Percentiles rank a stretch among this genome's conserved stretches.
These are phyloP conservation scores for Enteromius treurensis DNA, from an alignment of 2,797 vertebrate genomes.

Conservation along the genomic window DNA sequence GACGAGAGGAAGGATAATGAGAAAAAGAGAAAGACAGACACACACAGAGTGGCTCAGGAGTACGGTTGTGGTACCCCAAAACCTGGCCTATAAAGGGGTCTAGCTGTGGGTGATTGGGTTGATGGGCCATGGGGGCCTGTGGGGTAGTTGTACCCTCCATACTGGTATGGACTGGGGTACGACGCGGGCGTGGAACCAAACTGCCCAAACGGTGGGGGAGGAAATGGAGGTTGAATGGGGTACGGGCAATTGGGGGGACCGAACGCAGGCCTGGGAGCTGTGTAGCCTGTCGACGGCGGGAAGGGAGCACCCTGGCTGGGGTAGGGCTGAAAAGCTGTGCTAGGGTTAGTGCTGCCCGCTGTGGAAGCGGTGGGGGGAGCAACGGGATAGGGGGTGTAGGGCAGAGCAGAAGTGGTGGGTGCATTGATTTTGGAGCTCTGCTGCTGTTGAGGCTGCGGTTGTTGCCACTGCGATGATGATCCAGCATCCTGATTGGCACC, in stretches of 20 bases:
- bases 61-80: constrained; percentile 80
- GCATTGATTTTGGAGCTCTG: constrained; percentile 63
- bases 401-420: constrained; percentile 64
- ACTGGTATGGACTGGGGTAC: constrained; percentile 75
- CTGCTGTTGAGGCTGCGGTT: constrained; percentile 66
- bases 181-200: constrained; percentile 70
- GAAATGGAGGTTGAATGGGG: constrained; percentile 80
- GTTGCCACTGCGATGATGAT: constrained; percentile 70
- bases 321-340: constrained; percentile 75
- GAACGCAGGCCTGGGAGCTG: constrained; percentile 68
- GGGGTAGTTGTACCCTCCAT: constrained; percentile 77
- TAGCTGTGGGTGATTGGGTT: constrained; percentile 75
- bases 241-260: constrained; percentile 77
- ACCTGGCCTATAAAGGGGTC: constrained; percentile 78
- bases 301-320: constrained; percentile 70
- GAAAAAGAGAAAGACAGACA: constrained; percentile 46
- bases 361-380: constrained; percentile 56
- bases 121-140: constrained; percentile 66
- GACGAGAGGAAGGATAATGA: constrained; percentile 25
- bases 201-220: constrained; percentile 77
- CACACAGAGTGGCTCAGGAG: constrained; percentile 71
- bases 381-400: constrained; percentile 77
- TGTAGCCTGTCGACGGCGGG: constrained; percentile 66
- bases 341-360: constrained; percentile 68
- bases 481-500: constrained; percentile 58